These are phyloP conservation scores for Argyresthia albistria DNA, from an alignment of 2,888 invertebrate genomes.

Conservation along the genomic window DNA sequence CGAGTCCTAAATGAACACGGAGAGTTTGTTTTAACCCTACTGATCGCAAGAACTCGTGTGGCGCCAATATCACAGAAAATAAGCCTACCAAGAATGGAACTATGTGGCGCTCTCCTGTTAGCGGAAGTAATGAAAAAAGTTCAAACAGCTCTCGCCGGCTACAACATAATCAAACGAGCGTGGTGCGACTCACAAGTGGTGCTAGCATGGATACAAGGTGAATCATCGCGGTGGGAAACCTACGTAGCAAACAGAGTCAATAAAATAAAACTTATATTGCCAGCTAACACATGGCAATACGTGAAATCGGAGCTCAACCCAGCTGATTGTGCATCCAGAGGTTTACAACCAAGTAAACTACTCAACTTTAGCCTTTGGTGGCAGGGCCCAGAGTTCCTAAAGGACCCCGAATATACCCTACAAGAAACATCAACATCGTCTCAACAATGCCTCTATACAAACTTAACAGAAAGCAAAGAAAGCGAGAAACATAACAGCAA, in stretches of 20 bases:
- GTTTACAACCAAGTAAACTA: neutral
- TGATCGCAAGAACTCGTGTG: neutral
- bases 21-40: neutral
- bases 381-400: neutral
- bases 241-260: neutral
- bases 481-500: neutral
- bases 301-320: neutral
- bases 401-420: neutral
- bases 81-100: neutral
- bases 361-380: neutral
- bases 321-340: slow-evolving; percentile 1
- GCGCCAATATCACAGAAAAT: neutral
- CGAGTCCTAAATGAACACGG: neutral
- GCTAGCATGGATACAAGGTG: slow-evolving; percentile 1
- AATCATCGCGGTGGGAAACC: neutral
- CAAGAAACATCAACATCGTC: neutral
- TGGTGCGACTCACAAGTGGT: slow-evolving; percentile 4
- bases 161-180: neutral
- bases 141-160: neutral
- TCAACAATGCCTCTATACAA: neutral
- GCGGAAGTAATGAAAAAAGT: neutral
- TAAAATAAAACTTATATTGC: neutral
- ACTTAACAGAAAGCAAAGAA: neutral
- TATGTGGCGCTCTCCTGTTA: neutral
- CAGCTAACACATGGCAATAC: neutral